Evolutionary conservation across 2,797 vertebrate species (phyloP).

Genomic region (Enteromius unitaeniatus): DNA sequence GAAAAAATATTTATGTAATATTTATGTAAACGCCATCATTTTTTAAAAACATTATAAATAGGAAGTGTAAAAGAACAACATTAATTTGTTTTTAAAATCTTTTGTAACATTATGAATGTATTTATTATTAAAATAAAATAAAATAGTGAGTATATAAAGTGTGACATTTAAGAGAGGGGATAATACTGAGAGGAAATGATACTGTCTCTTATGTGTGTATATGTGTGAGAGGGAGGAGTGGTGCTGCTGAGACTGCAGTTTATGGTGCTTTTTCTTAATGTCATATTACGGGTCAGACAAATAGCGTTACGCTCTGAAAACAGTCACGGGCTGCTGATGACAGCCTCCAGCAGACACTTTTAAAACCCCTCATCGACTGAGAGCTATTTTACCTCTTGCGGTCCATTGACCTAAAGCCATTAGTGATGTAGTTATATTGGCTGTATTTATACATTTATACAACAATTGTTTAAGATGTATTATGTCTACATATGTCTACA

Average conservation of each 20-base stretch:
- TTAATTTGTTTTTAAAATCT: neutral
- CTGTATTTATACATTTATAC: neutral
- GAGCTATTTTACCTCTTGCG: constrained; percentile 6
- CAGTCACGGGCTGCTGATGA: neutral
- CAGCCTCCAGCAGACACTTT: neutral
- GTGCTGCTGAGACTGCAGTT: constrained; percentile 4
- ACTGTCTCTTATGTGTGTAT: neutral
- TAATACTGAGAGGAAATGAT: neutral
- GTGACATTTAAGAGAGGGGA: neutral
- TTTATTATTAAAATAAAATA: neutral
- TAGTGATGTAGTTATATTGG: constrained; percentile 1
- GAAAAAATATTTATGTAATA: no score
- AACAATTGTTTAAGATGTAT: neutral
- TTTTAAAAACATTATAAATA: neutral
- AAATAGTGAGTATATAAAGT: neutral
- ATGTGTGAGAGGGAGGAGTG: neutral
- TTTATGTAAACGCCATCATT: neutral
- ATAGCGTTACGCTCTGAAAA: neutral
- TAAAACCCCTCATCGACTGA: constrained; percentile 8
- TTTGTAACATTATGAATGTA: neutral
- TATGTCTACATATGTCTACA: neutral
- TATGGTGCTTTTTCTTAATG: constrained; percentile 7
- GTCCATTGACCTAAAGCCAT: constrained; percentile 6
- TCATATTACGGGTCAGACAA: constrained; percentile 10
- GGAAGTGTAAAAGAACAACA: neutral